phyloP scores from a whole-genome alignment of 1,140 invertebrate genomes.

The Leptopilina boulardi region DNA sequence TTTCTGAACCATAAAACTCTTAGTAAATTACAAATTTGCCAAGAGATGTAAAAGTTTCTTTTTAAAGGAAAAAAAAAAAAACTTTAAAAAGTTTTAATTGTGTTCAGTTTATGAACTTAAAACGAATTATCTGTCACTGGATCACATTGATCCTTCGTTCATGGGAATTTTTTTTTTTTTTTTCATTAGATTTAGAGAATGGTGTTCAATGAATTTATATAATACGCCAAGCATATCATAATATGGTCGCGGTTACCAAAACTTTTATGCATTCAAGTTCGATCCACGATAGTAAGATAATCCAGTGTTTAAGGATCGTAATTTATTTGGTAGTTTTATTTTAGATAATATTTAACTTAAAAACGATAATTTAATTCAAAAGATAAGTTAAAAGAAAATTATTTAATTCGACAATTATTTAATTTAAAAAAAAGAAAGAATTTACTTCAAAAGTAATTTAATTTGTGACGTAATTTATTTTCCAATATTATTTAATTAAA shows the following conservation, averaged over 20 bases:
- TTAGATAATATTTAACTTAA: neutral
- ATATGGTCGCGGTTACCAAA: neutral
- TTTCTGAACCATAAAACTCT: neutral
- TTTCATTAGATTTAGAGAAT: slow-evolving; percentile 22
- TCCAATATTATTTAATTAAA: neutral
- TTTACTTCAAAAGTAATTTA: slow-evolving; percentile 12
- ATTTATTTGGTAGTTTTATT: slow-evolving; percentile 1
- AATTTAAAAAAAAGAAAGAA: neutral
- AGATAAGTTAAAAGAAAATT: neutral
- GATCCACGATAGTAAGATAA: neutral
- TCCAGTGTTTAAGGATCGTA: neutral
- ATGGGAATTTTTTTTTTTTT: neutral
- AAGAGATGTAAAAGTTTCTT: slow-evolving; percentile 10
- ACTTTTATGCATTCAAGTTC: neutral
- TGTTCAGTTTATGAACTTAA: slow-evolving; percentile 14
- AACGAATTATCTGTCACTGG: slow-evolving; percentile 21
- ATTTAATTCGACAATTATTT: neutral
- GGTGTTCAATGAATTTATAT: slow-evolving; percentile 18
- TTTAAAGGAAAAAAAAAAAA: neutral
- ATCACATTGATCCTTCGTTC: slow-evolving; percentile 9
- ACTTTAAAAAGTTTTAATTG: slow-evolving; percentile 6
- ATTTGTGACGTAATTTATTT: neutral
- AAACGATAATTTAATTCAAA: slow-evolving; percentile 8
- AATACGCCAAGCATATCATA: slow-evolving; percentile 20
- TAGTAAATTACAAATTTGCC: slow-evolving; percentile 16